phyloP scores from a whole-genome alignment of 2,888 invertebrate species.

The Philereme transversata region DNA sequence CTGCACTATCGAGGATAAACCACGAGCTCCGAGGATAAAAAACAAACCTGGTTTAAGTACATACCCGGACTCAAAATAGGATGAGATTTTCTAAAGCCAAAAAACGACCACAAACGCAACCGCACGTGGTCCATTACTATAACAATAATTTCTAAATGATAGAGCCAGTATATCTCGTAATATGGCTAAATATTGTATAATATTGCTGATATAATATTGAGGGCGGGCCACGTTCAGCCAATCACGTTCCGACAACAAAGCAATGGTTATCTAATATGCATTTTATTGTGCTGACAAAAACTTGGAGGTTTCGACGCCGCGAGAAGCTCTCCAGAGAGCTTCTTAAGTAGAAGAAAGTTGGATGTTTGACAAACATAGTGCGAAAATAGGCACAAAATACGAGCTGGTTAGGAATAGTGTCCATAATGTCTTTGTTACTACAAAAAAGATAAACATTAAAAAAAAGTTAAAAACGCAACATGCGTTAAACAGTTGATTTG shows the following conservation, averaged over 20 bases:
- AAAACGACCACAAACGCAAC: constrained; percentile 26
- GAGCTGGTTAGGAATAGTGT: too few relatives aligned
- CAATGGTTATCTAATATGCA: constrained; percentile 80
- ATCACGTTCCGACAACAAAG: constrained; percentile 79
- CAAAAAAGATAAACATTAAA: too few relatives aligned
- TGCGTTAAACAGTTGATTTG: too few relatives aligned
- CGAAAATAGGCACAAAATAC: too few relatives aligned
- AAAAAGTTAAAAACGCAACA: too few relatives aligned
- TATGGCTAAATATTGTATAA: constrained; percentile 34
- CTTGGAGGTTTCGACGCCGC: constrained; percentile 39
- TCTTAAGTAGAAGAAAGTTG: constrained; percentile 39
- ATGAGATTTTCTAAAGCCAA: constrained; percentile 5
- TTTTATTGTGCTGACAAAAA: constrained; percentile 74
- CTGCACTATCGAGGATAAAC: too few relatives aligned
- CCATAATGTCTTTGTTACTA: too few relatives aligned
- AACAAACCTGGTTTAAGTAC: neutral
- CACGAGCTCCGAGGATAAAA: too few relatives aligned
- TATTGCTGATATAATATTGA: constrained; percentile 25
- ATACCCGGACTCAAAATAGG: constrained; percentile 2
- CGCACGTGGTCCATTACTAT: constrained; percentile 34
- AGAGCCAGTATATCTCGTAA: constrained; percentile 47
- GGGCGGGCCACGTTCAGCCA: constrained; percentile 50
- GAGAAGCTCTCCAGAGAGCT: constrained; percentile 42
- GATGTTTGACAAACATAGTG: too few relatives aligned
- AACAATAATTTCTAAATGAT: constrained; percentile 43